Conservation (phyloP, 2,113 vertebrate genomes). For the Anser brachyrhynchus region DNA sequence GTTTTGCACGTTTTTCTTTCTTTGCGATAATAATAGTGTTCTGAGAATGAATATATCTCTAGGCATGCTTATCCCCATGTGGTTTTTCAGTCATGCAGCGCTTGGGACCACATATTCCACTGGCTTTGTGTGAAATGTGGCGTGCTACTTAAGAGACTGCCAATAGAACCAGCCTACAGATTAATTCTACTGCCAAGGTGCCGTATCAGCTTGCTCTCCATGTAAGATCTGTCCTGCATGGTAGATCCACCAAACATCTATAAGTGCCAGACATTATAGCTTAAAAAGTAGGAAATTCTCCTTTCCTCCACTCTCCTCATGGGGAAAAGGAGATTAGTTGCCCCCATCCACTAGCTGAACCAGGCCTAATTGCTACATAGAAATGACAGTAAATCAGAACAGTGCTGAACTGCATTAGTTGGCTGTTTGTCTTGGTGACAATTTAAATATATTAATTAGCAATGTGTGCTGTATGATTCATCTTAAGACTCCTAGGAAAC, state of each 20-base stretch:
- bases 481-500: not conserved
- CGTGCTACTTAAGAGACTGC: not conserved
- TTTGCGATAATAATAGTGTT: not conserved
- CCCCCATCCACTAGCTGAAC: not conserved
- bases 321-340: slow-evolving; percentile 6
- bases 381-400: not conserved
- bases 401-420: not conserved
- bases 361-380: not conserved
- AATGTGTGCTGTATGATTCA: not conserved
- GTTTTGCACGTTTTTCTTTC: not conserved
- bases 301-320: not conserved
- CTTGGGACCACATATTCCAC: not conserved
- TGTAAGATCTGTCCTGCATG: not conserved
- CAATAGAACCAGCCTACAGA: not conserved
- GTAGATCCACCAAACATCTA: not conserved
- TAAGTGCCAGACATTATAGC: not conserved
- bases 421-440: not conserved
- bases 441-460: not conserved
- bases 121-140: not conserved
- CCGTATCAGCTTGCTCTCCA: not conserved
- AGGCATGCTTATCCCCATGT: not conserved
- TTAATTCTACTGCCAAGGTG: not conserved
- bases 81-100: not conserved
- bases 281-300: not conserved
- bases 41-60: not conserved